Conservation (phyloP, 2,888 invertebrate genomes). For the Neoitamus cyanurus region DNA sequence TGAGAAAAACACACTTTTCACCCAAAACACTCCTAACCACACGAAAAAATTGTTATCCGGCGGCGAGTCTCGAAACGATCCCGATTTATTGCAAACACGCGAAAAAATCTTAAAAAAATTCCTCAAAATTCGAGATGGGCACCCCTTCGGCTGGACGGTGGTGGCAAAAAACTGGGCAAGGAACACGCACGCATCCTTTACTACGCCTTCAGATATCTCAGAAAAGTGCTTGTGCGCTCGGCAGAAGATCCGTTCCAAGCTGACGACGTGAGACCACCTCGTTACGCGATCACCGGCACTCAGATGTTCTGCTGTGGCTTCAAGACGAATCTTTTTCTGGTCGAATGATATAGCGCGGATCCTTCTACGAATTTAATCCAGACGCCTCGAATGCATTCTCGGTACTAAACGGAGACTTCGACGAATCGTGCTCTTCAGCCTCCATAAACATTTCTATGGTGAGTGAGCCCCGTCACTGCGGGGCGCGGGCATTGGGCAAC, state of each 20-base stretch:
- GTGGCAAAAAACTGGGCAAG: background rate
- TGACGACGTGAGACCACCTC: background rate
- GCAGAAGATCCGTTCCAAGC: background rate
- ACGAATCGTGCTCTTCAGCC: background rate
- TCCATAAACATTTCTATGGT: background rate
- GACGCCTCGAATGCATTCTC: slow-evolving; percentile 35
- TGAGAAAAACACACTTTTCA: background rate
- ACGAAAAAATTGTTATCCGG: background rate
- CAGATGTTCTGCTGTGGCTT: background rate
- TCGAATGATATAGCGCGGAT: background rate
- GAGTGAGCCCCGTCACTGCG: too few relatives aligned
- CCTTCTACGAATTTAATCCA: background rate
- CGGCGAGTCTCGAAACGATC: background rate
- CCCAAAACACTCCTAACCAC: background rate
- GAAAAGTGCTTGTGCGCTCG: background rate
- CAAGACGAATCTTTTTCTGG: slow-evolving; percentile 24
- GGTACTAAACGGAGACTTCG: slow-evolving; percentile 8
- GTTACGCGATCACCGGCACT: background rate
- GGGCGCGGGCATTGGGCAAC: too few relatives aligned
- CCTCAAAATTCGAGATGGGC: background rate
- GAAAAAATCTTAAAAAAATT: background rate
- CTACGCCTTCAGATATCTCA: background rate
- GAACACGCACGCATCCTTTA: background rate
- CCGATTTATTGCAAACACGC: background rate
- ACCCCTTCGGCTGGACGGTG: background rate